Evolutionary conservation across 2,888 invertebrate species (phyloP), one percentile per base, ranked within the genome.

Genomic region (Pollenia amentaria): DNA sequence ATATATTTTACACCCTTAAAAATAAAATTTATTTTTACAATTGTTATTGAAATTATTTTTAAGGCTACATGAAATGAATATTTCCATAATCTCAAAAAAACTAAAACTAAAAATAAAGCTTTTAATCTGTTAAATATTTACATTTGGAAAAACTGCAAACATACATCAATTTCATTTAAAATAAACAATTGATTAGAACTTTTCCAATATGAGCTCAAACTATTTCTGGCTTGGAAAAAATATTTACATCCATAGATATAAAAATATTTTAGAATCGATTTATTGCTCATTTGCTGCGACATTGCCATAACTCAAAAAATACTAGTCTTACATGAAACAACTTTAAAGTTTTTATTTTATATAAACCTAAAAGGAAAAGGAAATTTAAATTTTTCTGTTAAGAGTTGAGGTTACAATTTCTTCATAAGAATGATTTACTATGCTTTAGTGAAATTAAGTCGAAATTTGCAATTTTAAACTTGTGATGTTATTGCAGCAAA

Each of bases 81-180:
- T 69, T 38, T 18, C 10, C 16, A 57, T 67, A 55, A 64, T n/a
- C 29, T 11, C 51, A 16, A 3, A 57, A 64, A 46, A n/a, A 10
- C 11, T 2, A 21, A 65, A 73, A 21, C 14, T 29, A 53, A 67
- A 55, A 46, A 60, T 16, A 14, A 60, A 77, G 18, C 69, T 76
- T 55, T 57, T 77, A 72, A 72, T 83, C 55, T 70, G 55, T 72
- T 64, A 77, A 65, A 83, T 83, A 70, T 83, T 83, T 77, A 65
- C 70, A 77, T 70, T 72, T 77, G 42, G 16, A 83, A 83, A 60
- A 80, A 70, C 16, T 64, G 12, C 62, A 8, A 78, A 44, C 53
- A 83, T 40, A 40, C 51, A 83, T 85, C 62, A 77, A 85, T 81
- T 81, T 81, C 64, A 77, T 73, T 73, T 53, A 51, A 81, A 81